Evolutionary conservation across 2,888 invertebrate species (phyloP).

Genomic region (Drosophila acutilabella): DNA sequence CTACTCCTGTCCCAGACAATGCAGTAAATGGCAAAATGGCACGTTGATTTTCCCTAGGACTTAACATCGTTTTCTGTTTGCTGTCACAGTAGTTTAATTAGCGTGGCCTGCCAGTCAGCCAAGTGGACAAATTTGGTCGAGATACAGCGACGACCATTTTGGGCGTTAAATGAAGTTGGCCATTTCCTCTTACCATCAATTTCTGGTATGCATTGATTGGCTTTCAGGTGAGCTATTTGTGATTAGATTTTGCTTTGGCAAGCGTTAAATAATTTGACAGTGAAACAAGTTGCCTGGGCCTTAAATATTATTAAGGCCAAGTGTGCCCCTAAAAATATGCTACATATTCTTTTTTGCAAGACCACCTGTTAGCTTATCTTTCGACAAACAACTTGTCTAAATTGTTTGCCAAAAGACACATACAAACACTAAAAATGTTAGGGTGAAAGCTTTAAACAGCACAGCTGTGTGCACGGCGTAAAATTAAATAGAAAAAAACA

Average conservation of each 20-base stretch:
- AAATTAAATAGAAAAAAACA: background rate
- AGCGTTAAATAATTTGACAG: conserved; percentile 25
- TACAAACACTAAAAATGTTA: conserved; percentile 3
- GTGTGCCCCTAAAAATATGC: background rate
- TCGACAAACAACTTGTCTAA: conserved; percentile 37
- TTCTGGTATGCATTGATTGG: conserved; percentile 57
- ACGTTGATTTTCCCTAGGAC: conserved; percentile 65
- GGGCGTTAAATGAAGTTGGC: conserved; percentile 50
- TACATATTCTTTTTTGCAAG: conserved; percentile 1
- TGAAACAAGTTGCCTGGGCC: conserved; percentile 22
- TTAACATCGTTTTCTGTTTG: conserved; percentile 59
- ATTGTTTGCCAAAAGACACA: conserved; percentile 35
- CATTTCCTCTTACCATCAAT: background rate
- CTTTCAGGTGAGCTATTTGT: conserved; percentile 47
- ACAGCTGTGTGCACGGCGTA: conserved; percentile 39
- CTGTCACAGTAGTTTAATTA: conserved; percentile 71
- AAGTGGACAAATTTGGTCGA: conserved; percentile 69
- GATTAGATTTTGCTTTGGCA: conserved; percentile 37
- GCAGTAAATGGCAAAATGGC: conserved; percentile 56
- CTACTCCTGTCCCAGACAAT: conserved; percentile 23
- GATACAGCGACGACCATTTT: conserved; percentile 67
- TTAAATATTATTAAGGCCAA: background rate
- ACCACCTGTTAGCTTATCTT: conserved; percentile 59
- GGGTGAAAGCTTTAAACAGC: conserved; percentile 33
- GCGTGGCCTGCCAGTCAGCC: conserved; percentile 70